Conservation (phyloP, 2,888 invertebrate species). For the Drosophila suboccidentalis region DNA sequence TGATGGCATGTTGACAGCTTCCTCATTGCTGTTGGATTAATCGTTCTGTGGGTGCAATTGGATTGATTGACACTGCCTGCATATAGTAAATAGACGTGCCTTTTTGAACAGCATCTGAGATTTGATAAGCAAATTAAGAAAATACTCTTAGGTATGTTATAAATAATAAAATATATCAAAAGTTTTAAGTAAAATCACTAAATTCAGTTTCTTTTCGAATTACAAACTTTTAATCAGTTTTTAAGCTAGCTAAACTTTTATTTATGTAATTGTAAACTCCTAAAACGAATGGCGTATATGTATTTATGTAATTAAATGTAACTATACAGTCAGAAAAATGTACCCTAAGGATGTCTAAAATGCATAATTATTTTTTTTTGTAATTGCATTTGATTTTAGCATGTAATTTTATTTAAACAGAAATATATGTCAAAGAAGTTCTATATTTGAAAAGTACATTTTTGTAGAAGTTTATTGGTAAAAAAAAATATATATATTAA, state of each 20-base stretch:
- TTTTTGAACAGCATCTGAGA: not conserved
- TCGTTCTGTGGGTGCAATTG: constrained; percentile 43
- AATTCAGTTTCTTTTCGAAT: too few relatives aligned
- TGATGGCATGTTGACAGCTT: constrained; percentile 34
- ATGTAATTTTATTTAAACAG: not conserved
- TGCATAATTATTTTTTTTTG: not conserved
- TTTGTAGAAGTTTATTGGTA: too few relatives aligned
- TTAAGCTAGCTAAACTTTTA: too few relatives aligned
- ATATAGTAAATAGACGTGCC: constrained; percentile 8
- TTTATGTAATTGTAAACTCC: too few relatives aligned
- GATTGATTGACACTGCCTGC: constrained; percentile 16
- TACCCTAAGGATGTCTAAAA: not conserved
- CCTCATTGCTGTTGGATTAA: constrained; percentile 45
- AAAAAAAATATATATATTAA: too few relatives aligned
- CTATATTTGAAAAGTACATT: not conserved
- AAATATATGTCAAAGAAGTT: too few relatives aligned
- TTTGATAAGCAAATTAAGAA: not conserved
- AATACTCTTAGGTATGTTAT: not conserved
- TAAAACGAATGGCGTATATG: too few relatives aligned
- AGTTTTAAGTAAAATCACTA: not conserved
- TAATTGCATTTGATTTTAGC: not conserved
- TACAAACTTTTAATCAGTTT: too few relatives aligned
- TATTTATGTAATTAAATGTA: not conserved
- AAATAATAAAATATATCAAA: not conserved
- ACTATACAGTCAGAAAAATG: not conserved